Evolutionary conservation across 2,888 invertebrate genomes (phyloP).

Genomic region (Ornithoptera priamus): DNA sequence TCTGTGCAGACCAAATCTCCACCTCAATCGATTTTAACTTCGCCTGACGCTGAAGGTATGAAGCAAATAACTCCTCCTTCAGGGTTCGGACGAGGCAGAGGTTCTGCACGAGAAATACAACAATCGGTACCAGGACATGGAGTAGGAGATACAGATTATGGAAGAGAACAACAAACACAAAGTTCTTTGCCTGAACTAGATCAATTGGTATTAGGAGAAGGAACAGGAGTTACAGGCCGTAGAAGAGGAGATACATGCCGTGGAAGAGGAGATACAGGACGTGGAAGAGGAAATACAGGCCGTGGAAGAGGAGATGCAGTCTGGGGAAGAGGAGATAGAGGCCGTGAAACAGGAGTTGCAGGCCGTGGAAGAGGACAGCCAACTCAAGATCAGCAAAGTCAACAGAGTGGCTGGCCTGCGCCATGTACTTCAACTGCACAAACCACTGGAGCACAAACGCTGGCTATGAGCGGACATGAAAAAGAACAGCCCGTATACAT

Average conservation of each 20-base stretch:
- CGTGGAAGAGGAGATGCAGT: too few relatives aligned
- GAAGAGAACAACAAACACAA: neutral
- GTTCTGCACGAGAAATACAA: conserved; percentile 21
- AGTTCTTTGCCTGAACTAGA: conserved; percentile 23
- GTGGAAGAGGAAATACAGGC: too few relatives aligned
- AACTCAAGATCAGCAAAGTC: neutral
- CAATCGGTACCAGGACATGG: conserved; percentile 3
- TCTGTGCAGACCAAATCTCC: conserved; percentile 1
- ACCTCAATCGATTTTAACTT: conserved; percentile 2
- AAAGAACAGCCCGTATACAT: neutral
- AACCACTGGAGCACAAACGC: neutral
- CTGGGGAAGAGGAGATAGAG: too few relatives aligned
- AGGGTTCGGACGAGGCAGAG: conserved; percentile 28
- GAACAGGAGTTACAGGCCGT: too few relatives aligned
- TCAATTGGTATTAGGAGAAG: neutral
- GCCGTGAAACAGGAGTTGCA: too few relatives aligned
- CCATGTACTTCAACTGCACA: neutral
- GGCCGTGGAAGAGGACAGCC: too few relatives aligned
- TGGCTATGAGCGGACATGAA: neutral
- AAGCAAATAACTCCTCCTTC: conserved; percentile 5
- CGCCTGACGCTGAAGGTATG: neutral
- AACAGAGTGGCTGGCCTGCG: neutral
- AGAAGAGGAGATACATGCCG: too few relatives aligned
- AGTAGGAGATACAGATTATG: neutral
- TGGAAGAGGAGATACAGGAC: neutral